Percentiles rank a stretch among this genome's conserved stretches.
Conservation (phyloP, 2,888 invertebrate species). For the Nezara viridula region DNA sequence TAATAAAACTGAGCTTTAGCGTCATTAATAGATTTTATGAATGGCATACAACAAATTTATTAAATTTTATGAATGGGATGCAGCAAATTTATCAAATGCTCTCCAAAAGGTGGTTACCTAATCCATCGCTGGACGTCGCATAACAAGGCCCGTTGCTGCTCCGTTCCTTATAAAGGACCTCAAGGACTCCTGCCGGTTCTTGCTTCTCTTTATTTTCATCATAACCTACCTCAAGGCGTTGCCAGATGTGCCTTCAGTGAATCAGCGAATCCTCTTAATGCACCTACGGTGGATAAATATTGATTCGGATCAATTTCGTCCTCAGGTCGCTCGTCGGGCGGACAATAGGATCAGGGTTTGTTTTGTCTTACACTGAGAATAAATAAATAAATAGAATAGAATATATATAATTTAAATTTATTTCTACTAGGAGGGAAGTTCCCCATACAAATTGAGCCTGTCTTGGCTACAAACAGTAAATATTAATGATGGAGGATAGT, state of each 20-base stretch:
- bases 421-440: too few species aligned
- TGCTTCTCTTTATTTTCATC: background rate
- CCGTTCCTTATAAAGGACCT: background rate
- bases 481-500: too few species aligned
- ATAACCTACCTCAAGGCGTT: slow-evolving; percentile 37
- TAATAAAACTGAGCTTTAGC: too few species aligned
- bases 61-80: too few species aligned
- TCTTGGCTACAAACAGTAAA: too few species aligned
- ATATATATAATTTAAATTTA: too few species aligned
- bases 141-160: background rate
- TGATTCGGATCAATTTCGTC: background rate
- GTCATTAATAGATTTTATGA: too few species aligned
- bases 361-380: too few species aligned
- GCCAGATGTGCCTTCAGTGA: background rate
- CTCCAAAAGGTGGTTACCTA: background rate
- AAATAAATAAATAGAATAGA: too few species aligned
- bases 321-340: background rate
- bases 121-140: background rate
- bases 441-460: too few species aligned
- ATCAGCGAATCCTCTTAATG: background rate
- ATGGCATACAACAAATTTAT: too few species aligned
- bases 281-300: background rate
- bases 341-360: background rate
- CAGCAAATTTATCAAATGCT: background rate
- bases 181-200: slow-evolving; percentile 19